Conservation (phyloP, 2,113 vertebrate species). For the Tautogolabrus adspersus region DNA sequence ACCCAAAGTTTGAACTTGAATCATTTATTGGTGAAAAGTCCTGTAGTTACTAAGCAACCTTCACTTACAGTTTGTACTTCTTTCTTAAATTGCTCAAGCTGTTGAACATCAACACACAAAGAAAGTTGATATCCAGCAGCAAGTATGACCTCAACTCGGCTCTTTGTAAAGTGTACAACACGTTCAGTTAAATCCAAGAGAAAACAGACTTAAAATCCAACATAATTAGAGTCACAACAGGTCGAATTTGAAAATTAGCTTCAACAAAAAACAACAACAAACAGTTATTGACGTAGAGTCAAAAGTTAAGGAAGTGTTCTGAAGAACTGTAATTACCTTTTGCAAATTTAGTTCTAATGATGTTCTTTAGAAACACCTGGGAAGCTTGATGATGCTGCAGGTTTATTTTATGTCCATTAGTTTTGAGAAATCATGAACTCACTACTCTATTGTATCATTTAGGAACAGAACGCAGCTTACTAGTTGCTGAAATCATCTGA, state of each 20-base stretch:
- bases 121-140: slow-evolving; percentile 12
- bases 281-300: not conserved
- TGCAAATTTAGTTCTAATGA: not conserved
- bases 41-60: slow-evolving; percentile 49
- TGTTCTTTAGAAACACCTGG: not conserved
- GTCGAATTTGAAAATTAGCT: not conserved
- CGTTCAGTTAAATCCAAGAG: not conserved
- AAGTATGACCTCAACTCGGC: not conserved
- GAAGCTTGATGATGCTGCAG: not conserved
- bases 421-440: too few species aligned
- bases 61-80: slow-evolving; percentile 9
- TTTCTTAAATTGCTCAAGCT: slow-evolving; percentile 14
- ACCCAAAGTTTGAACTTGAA: slow-evolving; percentile 35
- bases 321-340: not conserved
- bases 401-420: too few species aligned
- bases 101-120: not conserved
- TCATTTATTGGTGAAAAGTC: slow-evolving; percentile 33
- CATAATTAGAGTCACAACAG: not conserved
- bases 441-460: too few species aligned
- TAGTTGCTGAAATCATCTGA: not conserved
- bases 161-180: not conserved
- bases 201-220: not conserved
- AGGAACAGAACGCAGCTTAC: not conserved
- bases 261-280: too few species aligned
- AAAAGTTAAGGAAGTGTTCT: not conserved